A percentile compares a stretch with the other conserved stretches of the same genome.
phyloP scores from a whole-genome alignment of 2,888 invertebrate genomes.

The Zeuzera pyrina region DNA sequence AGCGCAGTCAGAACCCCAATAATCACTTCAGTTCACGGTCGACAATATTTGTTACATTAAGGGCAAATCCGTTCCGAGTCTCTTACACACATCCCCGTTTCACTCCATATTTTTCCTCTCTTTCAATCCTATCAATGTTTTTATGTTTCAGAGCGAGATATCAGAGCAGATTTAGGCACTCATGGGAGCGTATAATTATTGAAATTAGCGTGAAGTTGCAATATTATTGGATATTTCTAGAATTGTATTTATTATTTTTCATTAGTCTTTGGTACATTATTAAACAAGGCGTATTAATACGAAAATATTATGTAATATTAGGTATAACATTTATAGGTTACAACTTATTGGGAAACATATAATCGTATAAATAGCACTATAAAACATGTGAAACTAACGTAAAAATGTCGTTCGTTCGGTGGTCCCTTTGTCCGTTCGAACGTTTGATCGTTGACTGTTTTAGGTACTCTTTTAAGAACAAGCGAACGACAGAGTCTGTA shows the following conservation, averaged over 20 bases:
- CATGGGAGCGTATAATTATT: constrained; percentile 23
- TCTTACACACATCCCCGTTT: constrained; percentile 8
- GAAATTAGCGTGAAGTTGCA: constrained; percentile 21
- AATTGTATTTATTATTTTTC: neutral
- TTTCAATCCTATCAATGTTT: constrained; percentile 11
- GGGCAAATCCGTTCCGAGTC: constrained; percentile 30
- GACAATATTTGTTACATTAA: constrained; percentile 51
- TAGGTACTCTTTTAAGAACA: too few relatives aligned
- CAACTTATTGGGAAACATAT: too few relatives aligned
- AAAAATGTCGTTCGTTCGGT: too few relatives aligned
- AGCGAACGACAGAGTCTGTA: too few relatives aligned
- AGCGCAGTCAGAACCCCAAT: constrained; percentile 22
- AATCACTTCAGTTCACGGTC: constrained; percentile 45
- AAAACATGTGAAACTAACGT: too few relatives aligned
- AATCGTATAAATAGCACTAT: too few relatives aligned
- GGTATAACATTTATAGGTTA: too few relatives aligned
- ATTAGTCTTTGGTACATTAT: too few relatives aligned
- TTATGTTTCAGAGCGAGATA: constrained; percentile 10
- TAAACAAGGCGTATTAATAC: too few relatives aligned
- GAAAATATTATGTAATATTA: too few relatives aligned
- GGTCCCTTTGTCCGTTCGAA: too few relatives aligned
- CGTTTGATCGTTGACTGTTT: too few relatives aligned
- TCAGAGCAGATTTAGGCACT: constrained; percentile 6
- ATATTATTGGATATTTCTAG: neutral
- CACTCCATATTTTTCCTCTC: constrained; percentile 17